These are phyloP conservation scores for Eurystomus glaucurus DNA, from an alignment of 2,797 vertebrate species.

Conservation along the genomic window DNA sequence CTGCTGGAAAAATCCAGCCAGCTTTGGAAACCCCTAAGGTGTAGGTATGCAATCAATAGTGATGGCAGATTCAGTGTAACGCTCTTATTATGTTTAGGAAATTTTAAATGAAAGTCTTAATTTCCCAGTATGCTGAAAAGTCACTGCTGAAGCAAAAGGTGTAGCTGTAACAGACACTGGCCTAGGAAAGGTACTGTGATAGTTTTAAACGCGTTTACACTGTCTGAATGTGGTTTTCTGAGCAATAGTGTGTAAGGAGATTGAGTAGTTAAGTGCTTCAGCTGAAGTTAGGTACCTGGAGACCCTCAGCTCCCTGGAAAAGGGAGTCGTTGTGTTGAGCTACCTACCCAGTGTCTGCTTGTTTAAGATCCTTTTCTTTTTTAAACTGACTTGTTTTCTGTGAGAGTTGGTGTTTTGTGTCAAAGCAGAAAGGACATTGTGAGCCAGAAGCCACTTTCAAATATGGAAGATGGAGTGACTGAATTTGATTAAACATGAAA, in stretches of 20 bases:
- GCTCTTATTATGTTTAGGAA: neutral
- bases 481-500: neutral
- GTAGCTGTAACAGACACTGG: neutral
- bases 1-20: neutral
- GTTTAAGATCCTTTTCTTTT: neutral
- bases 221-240: neutral
- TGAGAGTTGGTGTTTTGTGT: neutral
- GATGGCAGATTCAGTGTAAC: neutral
- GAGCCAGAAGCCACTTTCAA: neutral
- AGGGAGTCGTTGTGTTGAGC: neutral
- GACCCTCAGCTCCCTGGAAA: neutral
- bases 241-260: neutral
- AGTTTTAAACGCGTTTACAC: neutral
- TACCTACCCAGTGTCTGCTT: neutral
- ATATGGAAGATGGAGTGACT: neutral
- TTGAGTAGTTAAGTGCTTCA: neutral
- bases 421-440: neutral
- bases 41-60: neutral
- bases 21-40: neutral
- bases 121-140: neutral
- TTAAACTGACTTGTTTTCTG: neutral
- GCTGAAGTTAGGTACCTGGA: neutral
- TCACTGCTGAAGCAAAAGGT: neutral
- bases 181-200: neutral
- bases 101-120: neutral